Evolutionary conservation across 2,888 invertebrate genomes (phyloP), one percentile per base, ranked within the genome.

Genomic region (Aethes cnicana): DNA sequence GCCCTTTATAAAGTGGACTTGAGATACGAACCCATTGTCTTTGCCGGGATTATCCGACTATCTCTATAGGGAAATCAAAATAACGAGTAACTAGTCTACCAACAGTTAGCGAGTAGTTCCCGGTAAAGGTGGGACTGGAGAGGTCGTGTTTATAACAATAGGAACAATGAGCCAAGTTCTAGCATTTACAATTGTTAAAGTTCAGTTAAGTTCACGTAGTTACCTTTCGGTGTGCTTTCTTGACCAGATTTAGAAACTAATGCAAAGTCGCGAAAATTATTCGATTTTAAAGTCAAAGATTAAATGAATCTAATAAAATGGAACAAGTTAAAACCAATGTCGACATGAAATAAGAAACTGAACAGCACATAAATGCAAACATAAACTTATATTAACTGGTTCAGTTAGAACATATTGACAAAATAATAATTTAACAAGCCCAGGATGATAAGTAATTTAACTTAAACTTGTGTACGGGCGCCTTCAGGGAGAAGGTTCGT

Each of bases 1-100:
- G 43, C 23, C 36, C 20, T 42, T 18, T 44, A 44, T 35, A 35
- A 26, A 36, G 12, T 14, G 20, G 23, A 37, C 30, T 44, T 23
- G 18, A 43, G 50, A 50, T 43, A 50, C 36, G 35, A 20, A 36
- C 14, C 50, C 36, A 50, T 50, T 50, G 50, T 50, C 43, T 50
- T 36, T 30, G 32, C 7, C 18, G 20, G 32, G 44, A 23, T 32
- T 39, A 50, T 16, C 52, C 37, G 36, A 35, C 36, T 44, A 52
- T 52, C 46, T 52, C 39, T 37, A 39, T 26, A 26, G 39, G 25
- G 25, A 39, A 46, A 52, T 39, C 52, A 23, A 39, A 37, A 46
- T 37, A 30, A 52, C 26, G 21, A 49, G 42, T 42, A 16, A 9
- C 11, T 30, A 16, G 11, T 43, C 14, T 4, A 20, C 17, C 35